A percentile compares a stretch with the other conserved stretches of the same genome.
phyloP scores from a whole-genome alignment of 92 coral and sea anemone genomes.

The Pocillopora grandis region DNA sequence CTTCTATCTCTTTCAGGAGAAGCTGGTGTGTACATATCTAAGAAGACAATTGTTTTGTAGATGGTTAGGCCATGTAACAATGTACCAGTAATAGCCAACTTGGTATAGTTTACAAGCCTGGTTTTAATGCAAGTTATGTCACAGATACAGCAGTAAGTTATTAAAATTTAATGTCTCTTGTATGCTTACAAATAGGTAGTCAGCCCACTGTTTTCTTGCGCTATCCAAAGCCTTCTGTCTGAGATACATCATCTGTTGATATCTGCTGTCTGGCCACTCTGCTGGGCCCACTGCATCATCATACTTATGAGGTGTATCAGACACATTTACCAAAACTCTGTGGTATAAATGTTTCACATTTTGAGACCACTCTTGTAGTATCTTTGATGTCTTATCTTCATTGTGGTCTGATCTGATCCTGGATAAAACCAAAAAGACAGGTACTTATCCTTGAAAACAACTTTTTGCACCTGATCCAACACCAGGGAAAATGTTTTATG shows the following conservation, averaged over 20 bases:
- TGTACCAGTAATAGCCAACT: too few species aligned
- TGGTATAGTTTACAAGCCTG: too few species aligned
- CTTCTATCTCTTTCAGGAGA: too few species aligned
- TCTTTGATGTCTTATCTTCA: constrained; percentile 77
- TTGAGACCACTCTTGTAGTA: constrained; percentile 79
- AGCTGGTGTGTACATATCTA: too few species aligned
- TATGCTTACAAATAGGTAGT: constrained; percentile 86
- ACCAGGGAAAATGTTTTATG: too few species aligned
- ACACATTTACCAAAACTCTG: constrained; percentile 75
- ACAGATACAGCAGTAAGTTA: too few species aligned
- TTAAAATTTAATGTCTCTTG: too few species aligned
- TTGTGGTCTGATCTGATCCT: constrained; percentile 97
- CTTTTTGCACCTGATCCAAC: not conserved
- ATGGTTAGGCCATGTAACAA: too few species aligned
- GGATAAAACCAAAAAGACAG: not conserved
- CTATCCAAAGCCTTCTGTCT: constrained; percentile 91
- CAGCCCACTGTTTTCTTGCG: constrained; percentile 96
- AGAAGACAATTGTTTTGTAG: too few species aligned
- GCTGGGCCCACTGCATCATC: constrained; percentile 56
- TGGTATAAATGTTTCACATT: constrained; percentile 84
- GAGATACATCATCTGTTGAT: constrained; percentile 60
- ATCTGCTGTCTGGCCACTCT: constrained; percentile 80
- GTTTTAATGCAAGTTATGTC: too few species aligned
- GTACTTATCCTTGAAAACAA: not conserved
- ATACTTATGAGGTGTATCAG: constrained; percentile 62